Evolutionary conservation across 2,113 vertebrate genomes (phyloP), one percentile per base, ranked within the genome.

Genomic region (Xenus cinereus): DNA sequence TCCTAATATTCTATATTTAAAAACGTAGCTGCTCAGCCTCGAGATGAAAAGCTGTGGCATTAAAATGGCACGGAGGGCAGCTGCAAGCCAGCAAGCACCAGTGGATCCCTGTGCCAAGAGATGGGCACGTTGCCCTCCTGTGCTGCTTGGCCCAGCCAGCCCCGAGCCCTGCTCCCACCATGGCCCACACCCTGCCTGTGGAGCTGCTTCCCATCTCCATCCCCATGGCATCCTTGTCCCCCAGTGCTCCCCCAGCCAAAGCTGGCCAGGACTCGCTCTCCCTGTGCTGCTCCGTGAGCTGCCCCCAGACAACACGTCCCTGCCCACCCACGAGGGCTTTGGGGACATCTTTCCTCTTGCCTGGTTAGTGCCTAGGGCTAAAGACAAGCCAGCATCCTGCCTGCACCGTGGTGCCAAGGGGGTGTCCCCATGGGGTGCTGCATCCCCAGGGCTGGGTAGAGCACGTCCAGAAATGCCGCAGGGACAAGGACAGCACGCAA

Each of bases 381-480:
- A 54, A 41, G 39, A 32, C 24, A 18, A 10, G 8, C 14, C 1
- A 4, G 43, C 26, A 12, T 6, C 45, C 46, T 46, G 33, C 41
- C 48, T 3, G 66, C 6, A 6, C 23, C 2, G 1, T 0, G 1
- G 64, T n/a, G 33, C 35, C 0, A 1, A 30, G 24, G 12, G 26
- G 59, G 6, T 14, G 62, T 68, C 56, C 32, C 11, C 37, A 3
- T 8, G 51, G 27, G 48, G 53, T 37, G 33, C 12, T 0, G 9
- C 50, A 22, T 22, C 22, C 41, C 22, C 0, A 1, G 28, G n/a
- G 8, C 50, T 9, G 30, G 14, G 26, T 19, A 35, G 2, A 43
- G 1, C 1, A 0, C 1, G 2, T 22, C 16, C 32, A 64, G n/a
- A 7, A 66, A 14, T 1, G 1, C 9, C 0, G 0, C 3, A 19